Evolutionary conservation across 1,140 invertebrate species (phyloP).

Genomic region (Drosophila repletoides): DNA sequence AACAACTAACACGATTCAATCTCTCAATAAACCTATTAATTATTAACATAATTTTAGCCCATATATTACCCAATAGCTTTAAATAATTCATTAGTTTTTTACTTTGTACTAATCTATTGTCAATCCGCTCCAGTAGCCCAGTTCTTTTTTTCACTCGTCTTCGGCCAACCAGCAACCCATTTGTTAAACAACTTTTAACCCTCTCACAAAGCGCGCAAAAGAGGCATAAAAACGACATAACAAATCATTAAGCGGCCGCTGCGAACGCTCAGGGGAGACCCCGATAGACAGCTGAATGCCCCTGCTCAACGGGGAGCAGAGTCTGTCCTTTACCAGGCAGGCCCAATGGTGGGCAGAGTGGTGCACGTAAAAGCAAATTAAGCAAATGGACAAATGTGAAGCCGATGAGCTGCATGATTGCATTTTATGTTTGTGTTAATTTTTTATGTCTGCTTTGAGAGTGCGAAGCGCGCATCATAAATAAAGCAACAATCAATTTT

Average conservation of each 20-base stretch:
- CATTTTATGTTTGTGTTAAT: too few relatives aligned
- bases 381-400: too few relatives aligned
- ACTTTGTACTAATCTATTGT: background rate
- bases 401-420: too few relatives aligned
- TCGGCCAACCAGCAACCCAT: background rate
- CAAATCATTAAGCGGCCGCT: conserved; percentile 53
- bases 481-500: too few relatives aligned
- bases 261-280: conserved; percentile 23
- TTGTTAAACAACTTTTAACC: background rate
- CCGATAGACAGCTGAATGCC: conserved; percentile 18
- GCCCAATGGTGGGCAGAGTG: conserved; percentile 36
- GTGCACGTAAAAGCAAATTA: too few relatives aligned
- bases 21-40: too few relatives aligned
- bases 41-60: too few relatives aligned
- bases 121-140: background rate
- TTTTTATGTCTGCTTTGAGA: too few relatives aligned
- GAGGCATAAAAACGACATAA: conserved; percentile 39
- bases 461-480: too few relatives aligned
- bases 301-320: too few relatives aligned
- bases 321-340: too few relatives aligned
- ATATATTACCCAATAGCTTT: background rate
- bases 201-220: conserved; percentile 11
- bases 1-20: too few relatives aligned
- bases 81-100: background rate
- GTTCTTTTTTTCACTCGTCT: background rate